Evolutionary conservation across 2,797 vertebrate species (phyloP), one percentile per base, ranked within the genome.

Genomic region (Melanotaenia nigrans): DNA sequence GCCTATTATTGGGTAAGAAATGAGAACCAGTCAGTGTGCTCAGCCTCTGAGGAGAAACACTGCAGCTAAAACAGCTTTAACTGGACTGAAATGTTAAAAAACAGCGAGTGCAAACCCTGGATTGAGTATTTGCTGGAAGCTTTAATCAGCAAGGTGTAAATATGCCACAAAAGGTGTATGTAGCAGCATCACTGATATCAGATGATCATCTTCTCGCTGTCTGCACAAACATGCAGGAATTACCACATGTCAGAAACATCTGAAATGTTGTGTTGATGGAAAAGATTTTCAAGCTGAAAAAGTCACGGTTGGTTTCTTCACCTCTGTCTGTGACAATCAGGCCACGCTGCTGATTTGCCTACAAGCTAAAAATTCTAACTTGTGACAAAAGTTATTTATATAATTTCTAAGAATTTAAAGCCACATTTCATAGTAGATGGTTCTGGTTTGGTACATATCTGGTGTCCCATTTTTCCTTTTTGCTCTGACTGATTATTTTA

Each of bases 301-400:
- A 14, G 38, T 18, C 5, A 4, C 40, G 14, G 12, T 40, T 40
- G 12, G 38, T 16, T 40, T 61, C 35, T 65, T 30, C 60, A 28
- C 13, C 33, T 77, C 28, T 40, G 9, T 35, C 7, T 65, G 45
- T 54, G 53, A 61, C 6, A 32, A 33, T 33, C 54, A 2, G 30
- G 1, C 33, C 30, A 12, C 24, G 7, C 6, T 12, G 40, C 13
- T 56, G 35, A 56, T 79, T 59, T 66, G 55, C 63, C 68, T 51
- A 0, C 22, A 12, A 62, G 74, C 51, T 61, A 28, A 51, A 22
- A 11, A 9, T 28, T 51, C 6, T 32, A 24, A 1, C 71, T 55
- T 69, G 77, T 84, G 84, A 80, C 54, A 45, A 2, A 0, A 61
- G 33, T 3, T 65, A 42, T 42, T 42, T 42, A 16, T 42, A 18